phyloP scores from a whole-genome alignment of 2,888 invertebrate species.

The Alviniconcha strummeri region DNA sequence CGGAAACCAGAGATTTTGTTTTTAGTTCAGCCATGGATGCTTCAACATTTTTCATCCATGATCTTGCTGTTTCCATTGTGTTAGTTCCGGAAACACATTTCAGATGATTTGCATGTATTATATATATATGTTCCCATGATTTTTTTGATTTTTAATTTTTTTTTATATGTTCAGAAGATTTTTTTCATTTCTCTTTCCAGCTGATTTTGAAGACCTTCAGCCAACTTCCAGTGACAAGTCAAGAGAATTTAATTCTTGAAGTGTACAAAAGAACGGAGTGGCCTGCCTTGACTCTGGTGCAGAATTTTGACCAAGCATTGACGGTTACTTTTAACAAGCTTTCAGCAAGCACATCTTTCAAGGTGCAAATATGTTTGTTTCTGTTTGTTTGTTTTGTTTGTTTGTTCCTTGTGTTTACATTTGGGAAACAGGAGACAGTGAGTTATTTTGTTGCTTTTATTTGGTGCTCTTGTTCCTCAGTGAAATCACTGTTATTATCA shows the following conservation, averaged over 20 bases:
- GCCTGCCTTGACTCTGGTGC: not conserved
- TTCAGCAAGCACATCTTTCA: not conserved
- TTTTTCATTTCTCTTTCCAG: slow-evolving; percentile 1
- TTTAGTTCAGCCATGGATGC: too few species aligned
- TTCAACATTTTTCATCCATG: too few species aligned
- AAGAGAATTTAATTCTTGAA: slow-evolving; percentile 1
- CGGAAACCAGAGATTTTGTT: too few species aligned
- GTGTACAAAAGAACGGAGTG: not conserved
- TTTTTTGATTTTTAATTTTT: too few species aligned
- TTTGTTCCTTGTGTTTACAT: not conserved
- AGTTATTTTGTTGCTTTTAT: too few species aligned
- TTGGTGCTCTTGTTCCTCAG: too few species aligned
- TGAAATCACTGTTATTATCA: too few species aligned
- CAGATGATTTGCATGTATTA: too few species aligned
- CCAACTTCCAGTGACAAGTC: not conserved
- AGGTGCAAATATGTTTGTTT: slow-evolving; percentile 8
- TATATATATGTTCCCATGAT: too few species aligned
- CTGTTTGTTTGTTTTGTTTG: not conserved
- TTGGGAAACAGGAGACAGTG: not conserved
- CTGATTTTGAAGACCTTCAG: slow-evolving; percentile 7
- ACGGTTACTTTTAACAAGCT: slow-evolving; percentile 29
- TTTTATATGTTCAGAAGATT: too few species aligned
- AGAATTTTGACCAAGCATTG: slow-evolving; percentile 18
- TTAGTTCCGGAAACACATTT: too few species aligned
- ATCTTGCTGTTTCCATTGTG: too few species aligned